A percentile compares a stretch with the other conserved stretches of the same genome.
Conservation (phyloP, 2,797 vertebrate genomes). For the Platalea minor region DNA sequence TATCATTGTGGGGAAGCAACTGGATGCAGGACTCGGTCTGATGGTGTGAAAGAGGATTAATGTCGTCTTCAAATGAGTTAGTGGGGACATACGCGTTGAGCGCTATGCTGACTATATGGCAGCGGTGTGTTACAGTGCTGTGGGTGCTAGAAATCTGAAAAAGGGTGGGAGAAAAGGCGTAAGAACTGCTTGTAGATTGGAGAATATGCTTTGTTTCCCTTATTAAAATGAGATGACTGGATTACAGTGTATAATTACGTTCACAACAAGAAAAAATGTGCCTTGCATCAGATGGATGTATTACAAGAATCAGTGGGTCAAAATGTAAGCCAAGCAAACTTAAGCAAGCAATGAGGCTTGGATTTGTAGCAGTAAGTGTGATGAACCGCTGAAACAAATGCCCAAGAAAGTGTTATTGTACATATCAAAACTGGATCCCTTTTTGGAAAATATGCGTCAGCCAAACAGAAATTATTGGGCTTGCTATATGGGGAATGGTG, state of each 20-base stretch:
- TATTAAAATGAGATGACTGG: background rate
- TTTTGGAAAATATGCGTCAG: background rate
- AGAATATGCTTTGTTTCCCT: slow-evolving; percentile 6
- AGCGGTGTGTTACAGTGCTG: background rate
- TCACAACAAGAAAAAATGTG: slow-evolving; percentile 3
- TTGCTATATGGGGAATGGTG: background rate
- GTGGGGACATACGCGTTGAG: background rate
- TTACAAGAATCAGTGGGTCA: slow-evolving; percentile 41
- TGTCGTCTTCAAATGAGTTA: background rate
- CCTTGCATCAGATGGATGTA: slow-evolving; percentile 20
- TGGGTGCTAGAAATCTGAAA: background rate
- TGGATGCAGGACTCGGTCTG: background rate
- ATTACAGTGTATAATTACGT: slow-evolving; percentile 31
- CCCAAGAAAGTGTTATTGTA: background rate
- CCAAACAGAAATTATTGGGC: background rate
- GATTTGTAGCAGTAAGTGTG: slow-evolving; percentile 1
- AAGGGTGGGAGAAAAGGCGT: background rate
- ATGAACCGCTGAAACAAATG: slow-evolving; percentile 26
- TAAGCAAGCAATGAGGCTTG: background rate
- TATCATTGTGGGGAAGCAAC: background rate
- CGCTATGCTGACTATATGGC: background rate
- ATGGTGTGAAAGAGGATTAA: background rate
- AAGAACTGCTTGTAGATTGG: background rate
- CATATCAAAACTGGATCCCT: background rate
- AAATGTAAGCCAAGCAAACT: slow-evolving; percentile 39